phyloP scores from a whole-genome alignment of 2,888 invertebrate genomes.

The Amphipoea oculea region DNA sequence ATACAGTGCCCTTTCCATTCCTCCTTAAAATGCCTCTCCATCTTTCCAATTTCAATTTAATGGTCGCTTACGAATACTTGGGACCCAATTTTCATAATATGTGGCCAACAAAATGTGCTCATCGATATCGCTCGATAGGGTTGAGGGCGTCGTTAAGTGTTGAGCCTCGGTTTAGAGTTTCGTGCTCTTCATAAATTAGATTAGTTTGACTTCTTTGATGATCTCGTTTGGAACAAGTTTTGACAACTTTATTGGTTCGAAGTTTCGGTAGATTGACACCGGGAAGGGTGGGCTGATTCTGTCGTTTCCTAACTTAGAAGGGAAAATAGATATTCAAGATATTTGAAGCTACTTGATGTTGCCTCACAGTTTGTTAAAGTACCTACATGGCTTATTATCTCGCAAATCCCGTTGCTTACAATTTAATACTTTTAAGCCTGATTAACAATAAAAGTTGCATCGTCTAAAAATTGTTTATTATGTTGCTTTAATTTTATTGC shows the following conservation, averaged over 20 bases:
- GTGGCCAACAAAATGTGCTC: constrained; percentile 32
- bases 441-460: background rate
- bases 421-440: background rate
- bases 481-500: background rate
- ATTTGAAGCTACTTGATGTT: background rate
- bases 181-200: constrained; percentile 48
- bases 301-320: background rate
- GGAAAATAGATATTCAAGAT: background rate
- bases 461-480: background rate
- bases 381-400: background rate
- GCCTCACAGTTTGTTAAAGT: background rate
- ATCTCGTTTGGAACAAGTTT: constrained; percentile 46
- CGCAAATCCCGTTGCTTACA: background rate
- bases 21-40: background rate
- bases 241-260: constrained; percentile 46
- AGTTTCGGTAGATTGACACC: constrained; percentile 40
- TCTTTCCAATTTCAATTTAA: constrained; percentile 11
- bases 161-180: constrained; percentile 34
- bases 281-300: constrained; percentile 17
- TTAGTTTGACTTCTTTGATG: constrained; percentile 56
- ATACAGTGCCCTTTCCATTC: background rate
- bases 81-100: constrained; percentile 42
- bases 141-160: constrained; percentile 25
- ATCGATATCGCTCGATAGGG: constrained; percentile 48
- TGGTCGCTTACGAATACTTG: constrained; percentile 32